These are phyloP conservation scores for Aricia artaxerxes DNA, from an alignment of 2,888 invertebrate species.

Conservation along the genomic window DNA sequence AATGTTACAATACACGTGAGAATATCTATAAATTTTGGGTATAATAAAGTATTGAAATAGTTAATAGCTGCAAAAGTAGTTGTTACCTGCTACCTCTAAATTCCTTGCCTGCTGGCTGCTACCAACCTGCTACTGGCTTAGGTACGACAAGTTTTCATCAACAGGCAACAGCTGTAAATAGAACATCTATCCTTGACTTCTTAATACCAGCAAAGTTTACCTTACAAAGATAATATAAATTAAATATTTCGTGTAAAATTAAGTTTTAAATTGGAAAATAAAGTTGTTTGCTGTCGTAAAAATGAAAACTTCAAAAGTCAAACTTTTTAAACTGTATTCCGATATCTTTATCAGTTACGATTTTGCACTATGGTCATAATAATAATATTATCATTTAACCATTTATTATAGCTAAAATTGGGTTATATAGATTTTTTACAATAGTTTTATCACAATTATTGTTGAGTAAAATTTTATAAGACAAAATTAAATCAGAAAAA, in stretches of 20 bases:
- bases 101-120: too few relatives aligned
- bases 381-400: too few relatives aligned
- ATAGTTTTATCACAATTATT: background rate
- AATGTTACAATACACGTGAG: background rate
- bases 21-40: background rate
- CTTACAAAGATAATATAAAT: background rate
- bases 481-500: background rate
- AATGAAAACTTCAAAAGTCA: background rate
- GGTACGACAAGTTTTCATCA: background rate
- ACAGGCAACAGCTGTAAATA: background rate
- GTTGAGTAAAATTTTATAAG: background rate
- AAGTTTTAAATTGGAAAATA: background rate
- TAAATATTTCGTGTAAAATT: background rate
- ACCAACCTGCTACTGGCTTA: background rate
- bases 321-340: background rate
- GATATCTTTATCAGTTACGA: background rate
- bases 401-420: background rate
- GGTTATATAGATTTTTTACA: too few relatives aligned
- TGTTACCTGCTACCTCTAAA: background rate
- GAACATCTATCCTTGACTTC: background rate
- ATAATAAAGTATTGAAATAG: background rate
- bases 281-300: background rate
- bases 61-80: background rate
- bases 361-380: background rate
- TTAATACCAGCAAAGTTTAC: background rate